These are phyloP conservation scores for Mantis religiosa DNA, from an alignment of 2,888 invertebrate species.

Conservation along the genomic window DNA sequence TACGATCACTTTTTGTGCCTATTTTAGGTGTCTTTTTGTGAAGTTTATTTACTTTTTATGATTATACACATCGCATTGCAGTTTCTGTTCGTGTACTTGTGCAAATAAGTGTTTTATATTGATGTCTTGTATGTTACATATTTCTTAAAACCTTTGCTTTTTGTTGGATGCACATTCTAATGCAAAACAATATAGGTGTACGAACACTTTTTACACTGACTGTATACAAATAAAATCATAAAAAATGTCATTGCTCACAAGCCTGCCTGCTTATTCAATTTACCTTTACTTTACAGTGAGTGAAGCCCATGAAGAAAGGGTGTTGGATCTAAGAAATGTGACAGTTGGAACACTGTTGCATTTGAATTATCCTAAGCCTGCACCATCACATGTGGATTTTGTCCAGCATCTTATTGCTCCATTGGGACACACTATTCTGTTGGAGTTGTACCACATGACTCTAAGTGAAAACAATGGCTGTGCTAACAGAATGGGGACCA, in stretches of 20 bases:
- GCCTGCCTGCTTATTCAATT: background rate
- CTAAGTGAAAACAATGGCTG: background rate
- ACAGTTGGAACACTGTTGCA: slow-evolving; percentile 50
- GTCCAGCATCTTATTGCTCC: slow-evolving; percentile 56
- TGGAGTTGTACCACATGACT: slow-evolving; percentile 47
- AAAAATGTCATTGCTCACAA: background rate
- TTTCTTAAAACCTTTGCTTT: no score
- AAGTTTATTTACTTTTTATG: no score
- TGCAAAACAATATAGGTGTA: no score
- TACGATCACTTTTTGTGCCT: no score
- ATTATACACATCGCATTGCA: no score
- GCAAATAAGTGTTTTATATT: no score
- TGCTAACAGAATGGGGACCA: slow-evolving; percentile 47
- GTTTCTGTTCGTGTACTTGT: no score
- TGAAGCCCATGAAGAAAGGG: slow-evolving; percentile 44
- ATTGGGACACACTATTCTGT: slow-evolving; percentile 40
- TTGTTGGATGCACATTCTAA: no score
- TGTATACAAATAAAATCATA: background rate
- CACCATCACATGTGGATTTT: slow-evolving; percentile 52
- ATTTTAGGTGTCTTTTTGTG: no score
- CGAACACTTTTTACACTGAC: no score
- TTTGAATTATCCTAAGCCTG: slow-evolving; percentile 55
- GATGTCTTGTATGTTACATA: no score
- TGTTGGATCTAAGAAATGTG: slow-evolving; percentile 46
- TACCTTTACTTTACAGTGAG: slow-evolving; percentile 31